phyloP scores from a whole-genome alignment of 2,113 vertebrate genomes.

The Urocynchramus pylzowi region DNA sequence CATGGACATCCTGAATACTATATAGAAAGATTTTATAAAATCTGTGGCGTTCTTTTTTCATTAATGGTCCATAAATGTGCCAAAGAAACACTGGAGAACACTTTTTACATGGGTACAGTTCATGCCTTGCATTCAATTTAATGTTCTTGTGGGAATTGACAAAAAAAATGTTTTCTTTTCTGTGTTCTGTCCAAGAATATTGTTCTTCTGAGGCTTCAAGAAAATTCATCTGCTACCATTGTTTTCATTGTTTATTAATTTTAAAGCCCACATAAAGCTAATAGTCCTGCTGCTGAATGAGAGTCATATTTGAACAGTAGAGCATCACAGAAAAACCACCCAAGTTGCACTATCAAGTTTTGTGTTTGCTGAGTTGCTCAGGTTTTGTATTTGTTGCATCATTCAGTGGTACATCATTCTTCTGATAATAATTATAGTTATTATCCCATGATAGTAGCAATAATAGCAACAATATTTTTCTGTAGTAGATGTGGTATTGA shows the following conservation, averaged over 20 bases:
- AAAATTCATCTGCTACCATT: neutral
- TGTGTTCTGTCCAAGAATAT: neutral
- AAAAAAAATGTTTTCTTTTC: neutral
- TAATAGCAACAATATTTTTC: neutral
- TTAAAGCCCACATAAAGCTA: neutral
- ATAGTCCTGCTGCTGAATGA: neutral
- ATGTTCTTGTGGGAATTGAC: neutral
- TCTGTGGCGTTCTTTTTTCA: neutral
- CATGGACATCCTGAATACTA: neutral
- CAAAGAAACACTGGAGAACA: neutral
- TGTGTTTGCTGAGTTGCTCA: neutral
- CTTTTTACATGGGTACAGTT: neutral
- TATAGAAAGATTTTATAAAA: neutral
- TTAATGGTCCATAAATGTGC: neutral
- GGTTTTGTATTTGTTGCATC: neutral
- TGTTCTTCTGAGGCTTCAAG: neutral
- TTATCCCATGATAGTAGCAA: neutral
- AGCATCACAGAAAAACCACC: neutral
- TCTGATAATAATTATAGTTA: neutral
- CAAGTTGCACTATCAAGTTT: neutral
- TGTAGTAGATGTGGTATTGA: neutral
- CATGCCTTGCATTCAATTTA: neutral
- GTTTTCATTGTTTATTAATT: neutral
- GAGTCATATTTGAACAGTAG: neutral
- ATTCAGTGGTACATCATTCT: neutral